Evolutionary conservation across 1,140 invertebrate species (phyloP), one percentile per base, ranked within the genome.

Genomic region (Trichonephila inaurata): DNA sequence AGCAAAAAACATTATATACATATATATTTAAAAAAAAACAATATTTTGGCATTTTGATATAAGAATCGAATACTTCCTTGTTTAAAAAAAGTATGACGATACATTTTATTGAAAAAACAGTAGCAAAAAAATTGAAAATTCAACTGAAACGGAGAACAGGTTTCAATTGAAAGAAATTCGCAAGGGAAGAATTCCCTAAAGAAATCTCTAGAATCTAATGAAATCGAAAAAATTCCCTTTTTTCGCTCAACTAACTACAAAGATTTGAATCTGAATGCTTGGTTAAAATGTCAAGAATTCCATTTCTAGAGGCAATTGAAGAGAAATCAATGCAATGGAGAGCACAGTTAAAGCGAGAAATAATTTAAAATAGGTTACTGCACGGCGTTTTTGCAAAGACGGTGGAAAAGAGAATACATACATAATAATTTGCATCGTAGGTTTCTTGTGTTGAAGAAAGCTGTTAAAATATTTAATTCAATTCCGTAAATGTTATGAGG

Each of bases 211-310:
- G 72, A 16, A 40, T 33, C 72, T 77, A 77, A 77, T 77, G 72
- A 77, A 77, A 77, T 33, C 72, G 72, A 77, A 77, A 77, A 12
- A 77, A 77, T 40, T 77, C 72, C 72, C 10, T 77, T 77, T 40
- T 77, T 18, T 40, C 28, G 28, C 72, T 77, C 72, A 33, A 28
- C 18, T 10, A 40, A 77, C 24, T 77, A 33, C 28, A 77, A 77
- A 33, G 72, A 77, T 77, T 77, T 77, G 72, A 77, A 77, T 77
- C 72, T 77, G 72, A 77, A 77, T 77, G 72, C 72, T 77, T 77
- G 72, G 72, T 77, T 77, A 77, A 77, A 40, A 77, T 19, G 72
- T 77, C 72, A 77, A 77, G 72, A 19, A 77, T 77, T 77, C 28
- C 28, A 77, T 77, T 77, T 77, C 72, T 77, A 77, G 72, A 77